Percentiles rank a stretch among this genome's conserved stretches.
These are phyloP conservation scores for Cantharis lateralis DNA, from an alignment of 2,888 invertebrate species.

Conservation along the genomic window DNA sequence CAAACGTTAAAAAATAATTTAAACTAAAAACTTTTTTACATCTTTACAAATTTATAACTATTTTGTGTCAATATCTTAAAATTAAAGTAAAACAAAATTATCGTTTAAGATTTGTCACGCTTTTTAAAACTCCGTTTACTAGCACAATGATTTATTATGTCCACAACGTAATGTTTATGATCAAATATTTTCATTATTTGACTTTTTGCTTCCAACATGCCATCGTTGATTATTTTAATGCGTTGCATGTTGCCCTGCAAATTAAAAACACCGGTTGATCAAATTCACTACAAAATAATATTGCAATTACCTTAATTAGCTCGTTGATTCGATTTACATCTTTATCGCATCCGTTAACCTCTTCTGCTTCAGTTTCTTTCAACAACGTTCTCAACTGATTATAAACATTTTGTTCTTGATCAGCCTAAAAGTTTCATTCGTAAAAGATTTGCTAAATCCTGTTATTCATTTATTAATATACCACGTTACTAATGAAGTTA, in stretches of 20 bases:
- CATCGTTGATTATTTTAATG: constrained; percentile 90
- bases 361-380: constrained; percentile 53
- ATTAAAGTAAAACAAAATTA: not conserved
- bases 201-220: constrained; percentile 84
- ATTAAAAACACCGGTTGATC: not conserved
- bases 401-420: constrained; percentile 59
- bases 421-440: constrained; percentile 51
- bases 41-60: not conserved
- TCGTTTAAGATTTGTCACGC: constrained; percentile 68
- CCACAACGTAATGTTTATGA: constrained; percentile 85
- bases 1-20: not conserved
- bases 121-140: constrained; percentile 93
- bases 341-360: constrained; percentile 47
- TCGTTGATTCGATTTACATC: constrained; percentile 60
- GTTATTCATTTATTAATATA: no score
- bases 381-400: constrained; percentile 52
- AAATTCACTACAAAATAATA: not conserved
- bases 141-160: constrained; percentile 88
- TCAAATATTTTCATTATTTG: constrained; percentile 90
- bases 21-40: not conserved
- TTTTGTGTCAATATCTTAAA: not conserved
- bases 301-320: constrained; percentile 64
- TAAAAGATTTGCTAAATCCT: no score
- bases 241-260: constrained; percentile 92
- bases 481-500: no score